Evolutionary conservation across 2,113 vertebrate genomes (phyloP).

Genomic region (Alethe diademata): DNA sequence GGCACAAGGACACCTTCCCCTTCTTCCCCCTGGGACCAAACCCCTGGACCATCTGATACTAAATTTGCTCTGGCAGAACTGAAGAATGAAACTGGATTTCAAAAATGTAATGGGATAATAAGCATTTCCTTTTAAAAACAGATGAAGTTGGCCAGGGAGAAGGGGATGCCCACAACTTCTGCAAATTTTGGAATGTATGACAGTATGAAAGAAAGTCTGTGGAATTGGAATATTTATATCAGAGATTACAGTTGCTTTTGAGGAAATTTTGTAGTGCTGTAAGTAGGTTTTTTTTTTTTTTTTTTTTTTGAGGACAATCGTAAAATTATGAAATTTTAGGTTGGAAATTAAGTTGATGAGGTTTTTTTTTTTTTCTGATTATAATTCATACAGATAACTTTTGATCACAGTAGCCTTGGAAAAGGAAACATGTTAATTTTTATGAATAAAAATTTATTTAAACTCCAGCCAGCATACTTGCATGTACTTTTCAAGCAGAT

Average conservation of each 20-base stretch:
- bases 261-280: conserved; percentile 18
- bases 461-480: conserved; percentile 2
- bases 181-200: not conserved
- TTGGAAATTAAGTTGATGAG: not conserved
- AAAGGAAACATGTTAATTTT: not conserved
- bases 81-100: conserved; percentile 44
- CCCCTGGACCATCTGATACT: not conserved
- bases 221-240: not conserved
- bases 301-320: conserved; percentile 4
- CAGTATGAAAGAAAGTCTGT: not conserved
- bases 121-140: conserved; percentile 42
- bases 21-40: conserved; percentile 39
- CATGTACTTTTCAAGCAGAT: conserved; percentile 37
- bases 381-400: not conserved
- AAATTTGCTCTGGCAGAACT: not conserved
- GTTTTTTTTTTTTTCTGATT: not conserved
- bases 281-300: not conserved
- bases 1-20: not conserved
- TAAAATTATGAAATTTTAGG: not conserved
- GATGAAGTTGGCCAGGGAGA: not conserved
- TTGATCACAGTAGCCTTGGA: not conserved
- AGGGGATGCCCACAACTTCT: not conserved
- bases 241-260: conserved; percentile 8
- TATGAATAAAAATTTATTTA: conserved; percentile 15
- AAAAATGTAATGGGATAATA: not conserved